phyloP scores from a whole-genome alignment of 1,140 invertebrate species.

The Grapholita molesta region DNA sequence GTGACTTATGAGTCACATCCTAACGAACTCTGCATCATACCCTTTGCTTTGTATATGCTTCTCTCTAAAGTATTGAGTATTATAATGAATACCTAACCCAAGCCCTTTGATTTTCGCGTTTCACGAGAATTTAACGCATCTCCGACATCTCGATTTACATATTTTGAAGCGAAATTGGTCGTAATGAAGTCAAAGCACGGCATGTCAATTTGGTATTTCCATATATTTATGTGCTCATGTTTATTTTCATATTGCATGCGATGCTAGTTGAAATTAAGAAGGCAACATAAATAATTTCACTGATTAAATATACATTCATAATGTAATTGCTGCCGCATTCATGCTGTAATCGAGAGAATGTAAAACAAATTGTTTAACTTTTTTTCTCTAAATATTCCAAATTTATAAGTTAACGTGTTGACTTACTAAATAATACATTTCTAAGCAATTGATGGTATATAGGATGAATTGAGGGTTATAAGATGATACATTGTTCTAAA shows the following conservation, averaged over 20 bases:
- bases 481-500: not conserved
- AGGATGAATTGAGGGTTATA: no score
- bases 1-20: conserved; percentile 5
- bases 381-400: no score
- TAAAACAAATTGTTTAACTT: no score
- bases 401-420: no score
- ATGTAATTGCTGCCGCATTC: no score
- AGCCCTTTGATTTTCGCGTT: not conserved
- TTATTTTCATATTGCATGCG: not conserved
- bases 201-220: not conserved
- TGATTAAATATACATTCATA: no score
- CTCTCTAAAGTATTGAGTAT: not conserved
- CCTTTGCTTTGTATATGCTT: not conserved
- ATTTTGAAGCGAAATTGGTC: not conserved
- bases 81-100: not conserved
- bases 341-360: no score
- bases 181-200: not conserved
- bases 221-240: not conserved
- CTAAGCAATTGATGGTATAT: not conserved
- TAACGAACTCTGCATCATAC: not conserved
- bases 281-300: no score
- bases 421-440: no score
- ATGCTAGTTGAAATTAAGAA: no score
- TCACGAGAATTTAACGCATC: not conserved
- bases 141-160: not conserved